A percentile compares a stretch with the other conserved stretches of the same genome.
phyloP scores from a whole-genome alignment of 37 sponge, comb jelly and placozoan genomes.

The Geodia barretti region DNA sequence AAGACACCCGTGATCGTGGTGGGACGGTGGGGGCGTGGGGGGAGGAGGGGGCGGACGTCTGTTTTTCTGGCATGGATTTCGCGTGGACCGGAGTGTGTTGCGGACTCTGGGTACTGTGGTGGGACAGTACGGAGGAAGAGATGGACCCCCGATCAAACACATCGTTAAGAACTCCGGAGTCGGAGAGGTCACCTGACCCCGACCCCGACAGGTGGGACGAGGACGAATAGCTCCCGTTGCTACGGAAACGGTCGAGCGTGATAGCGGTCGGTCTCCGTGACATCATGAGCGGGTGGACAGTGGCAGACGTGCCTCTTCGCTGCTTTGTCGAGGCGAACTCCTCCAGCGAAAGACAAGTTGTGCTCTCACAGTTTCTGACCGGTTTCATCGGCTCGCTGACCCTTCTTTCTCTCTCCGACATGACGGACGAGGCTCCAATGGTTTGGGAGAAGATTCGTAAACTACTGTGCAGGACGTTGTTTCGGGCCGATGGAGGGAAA shows the following conservation, averaged over 20 bases:
- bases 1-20: constrained; percentile 65
- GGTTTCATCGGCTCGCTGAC: neutral
- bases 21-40: constrained; percentile 50
- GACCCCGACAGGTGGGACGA: neutral
- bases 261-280: constrained; percentile 20
- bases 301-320: neutral
- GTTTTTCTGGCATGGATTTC: too few relatives aligned
- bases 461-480: constrained; percentile 26
- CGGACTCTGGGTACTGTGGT: neutral
- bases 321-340: constrained; percentile 19
- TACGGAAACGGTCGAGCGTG: constrained; percentile 35
- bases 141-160: neutral
- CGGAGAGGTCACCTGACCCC: neutral
- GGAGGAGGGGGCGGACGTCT: neutral
- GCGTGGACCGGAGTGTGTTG: neutral
- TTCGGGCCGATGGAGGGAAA: constrained; percentile 17
- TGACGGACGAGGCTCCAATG: neutral
- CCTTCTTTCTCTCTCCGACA: constrained; percentile 1
- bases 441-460: neutral
- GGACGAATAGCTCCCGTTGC: constrained; percentile 19
- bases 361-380: neutral
- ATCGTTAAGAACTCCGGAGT: neutral
- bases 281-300: neutral
- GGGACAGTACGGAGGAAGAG: neutral
- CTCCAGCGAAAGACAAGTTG: constrained; percentile 41